Conservation (phyloP, 2,888 invertebrate species). For the Sarcophaga carnaria region DNA sequence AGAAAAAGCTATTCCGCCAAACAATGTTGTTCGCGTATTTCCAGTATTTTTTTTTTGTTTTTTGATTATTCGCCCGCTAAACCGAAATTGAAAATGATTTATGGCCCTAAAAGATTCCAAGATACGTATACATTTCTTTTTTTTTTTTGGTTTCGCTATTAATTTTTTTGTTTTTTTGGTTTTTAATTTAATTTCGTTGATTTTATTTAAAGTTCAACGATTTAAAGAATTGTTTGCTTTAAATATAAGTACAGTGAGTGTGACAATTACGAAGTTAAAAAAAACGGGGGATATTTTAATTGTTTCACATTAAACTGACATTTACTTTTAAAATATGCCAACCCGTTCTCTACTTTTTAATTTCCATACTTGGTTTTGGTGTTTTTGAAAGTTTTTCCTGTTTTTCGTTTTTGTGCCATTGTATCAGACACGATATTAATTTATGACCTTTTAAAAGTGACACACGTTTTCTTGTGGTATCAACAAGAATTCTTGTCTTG, state of each 20-base stretch:
- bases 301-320: conserved; percentile 64
- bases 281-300: conserved; percentile 50
- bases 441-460: conserved; percentile 68
- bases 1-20: background rate
- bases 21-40: background rate
- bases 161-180: conserved; percentile 10
- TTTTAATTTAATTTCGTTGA: conserved; percentile 38
- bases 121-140: too few relatives aligned
- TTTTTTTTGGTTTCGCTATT: background rate
- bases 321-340: conserved; percentile 13
- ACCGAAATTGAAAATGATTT: too few relatives aligned
- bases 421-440: conserved; percentile 64
- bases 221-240: background rate
- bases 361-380: background rate
- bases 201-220: conserved; percentile 16
- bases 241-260: conserved; percentile 1
- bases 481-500: conserved; percentile 51
- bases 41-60: conserved; percentile 6
- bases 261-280: too few relatives aligned
- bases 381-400: conserved; percentile 8
- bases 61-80: background rate
- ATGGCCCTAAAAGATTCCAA: too few relatives aligned
- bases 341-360: conserved; percentile 2
- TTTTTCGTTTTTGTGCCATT: conserved; percentile 23
- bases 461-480: conserved; percentile 69